Base-by-base conservation (phyloP, 2,888 invertebrate genomes). In the Drosophila mimica region DNA sequence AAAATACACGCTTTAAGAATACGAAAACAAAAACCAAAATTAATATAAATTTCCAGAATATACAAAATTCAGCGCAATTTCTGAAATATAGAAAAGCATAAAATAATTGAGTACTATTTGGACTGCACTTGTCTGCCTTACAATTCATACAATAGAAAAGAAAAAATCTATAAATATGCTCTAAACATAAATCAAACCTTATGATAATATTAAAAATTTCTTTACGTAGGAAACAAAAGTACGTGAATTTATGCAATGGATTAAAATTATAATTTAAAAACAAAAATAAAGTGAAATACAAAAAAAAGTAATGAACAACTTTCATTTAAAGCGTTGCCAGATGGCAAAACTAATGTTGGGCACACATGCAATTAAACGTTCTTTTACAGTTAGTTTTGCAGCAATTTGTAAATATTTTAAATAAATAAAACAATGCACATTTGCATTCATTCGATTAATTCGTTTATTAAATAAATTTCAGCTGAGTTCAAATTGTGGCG, bases 101-200 rank as follows among this genome's bases (percentile, higher is more conserved):
- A 51, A 77, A 38, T 56, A 56, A 64, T 51, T 49, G 66, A 70
- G 30, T 49, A 83, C 73, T 72, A 71, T 58, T 90, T 78, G 74
- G 82, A 88, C 90, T 88, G 79, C 86, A 88, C 79, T 81, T 79
- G 83, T 87, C 81, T 83, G 90, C 87, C 90, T 87, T 87, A 89
- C 52, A 63, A 76, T 40, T 54, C 70, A 63, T 48, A 60, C 36
- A 66, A 59, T 33, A 30, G n/a, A 25, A 60, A 63, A 58, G 38
- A 65, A 69, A 69, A 49, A 58, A 58, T 70, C 51, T 63, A 64
- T 54, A 40, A 62, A 36, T 70, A 71, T 58, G 67, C 58, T 65
- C 57, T 67, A 58, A 64, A 69, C 28, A 40, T 67, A 58, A 72
- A 60, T 51, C 62, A 66, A 84, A 74, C 58, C 70, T 66, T 74